Evolutionary conservation across 2,797 vertebrate species (phyloP), one percentile per base, ranked within the genome.

Genomic region (Syngnathus rostellatus): DNA sequence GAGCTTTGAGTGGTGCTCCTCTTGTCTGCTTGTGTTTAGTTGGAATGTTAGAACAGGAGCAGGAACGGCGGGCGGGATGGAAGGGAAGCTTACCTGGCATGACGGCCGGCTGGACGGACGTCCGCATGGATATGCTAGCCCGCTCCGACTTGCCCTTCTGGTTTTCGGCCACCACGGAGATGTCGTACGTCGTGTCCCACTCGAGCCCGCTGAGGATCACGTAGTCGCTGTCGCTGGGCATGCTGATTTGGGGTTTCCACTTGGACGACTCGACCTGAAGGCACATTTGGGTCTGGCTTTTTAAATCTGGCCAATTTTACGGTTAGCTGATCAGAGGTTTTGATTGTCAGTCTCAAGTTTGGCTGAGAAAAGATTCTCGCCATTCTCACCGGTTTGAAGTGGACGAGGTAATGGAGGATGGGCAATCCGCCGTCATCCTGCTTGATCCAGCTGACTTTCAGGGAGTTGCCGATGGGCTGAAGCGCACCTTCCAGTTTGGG

Each of bases 381-480:
- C 19, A 62, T 73, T 95, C 96, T 98, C 77, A 99, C 97, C 73
- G 94, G 91, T 86, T 92, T 94, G 83, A 95, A 98, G 70, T 89
- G 92, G 86, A 98, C 85, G 66, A 98, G 92, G 81, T 98, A 99
- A 77, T 98, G 95, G 63, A 93, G 86, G 77, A 99, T 97, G 3
- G 95, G 94, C 4, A 94, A 97, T 68, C 96, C 96, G 0, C 97
- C 97, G 1, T 99, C 97, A 2, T 99, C 97, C 85, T 99, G 97
- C 86, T 96, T 97, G 87, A 93, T 93, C 91, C 90, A 92, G 60
- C 90, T 93, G 73, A 98, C 90, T 81, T 93, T 97, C 58, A 95
- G 86, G 53, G 93, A 92, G 87, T 98, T 98, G 25, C 97, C 96
- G 37, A 93, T 94, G 41, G 93, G 92, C 74, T 94, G 92, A 81